Evolutionary conservation across 2,113 vertebrate species (phyloP), one percentile per base, ranked within the genome.

Genomic region (Microcebus jonahi): DNA sequence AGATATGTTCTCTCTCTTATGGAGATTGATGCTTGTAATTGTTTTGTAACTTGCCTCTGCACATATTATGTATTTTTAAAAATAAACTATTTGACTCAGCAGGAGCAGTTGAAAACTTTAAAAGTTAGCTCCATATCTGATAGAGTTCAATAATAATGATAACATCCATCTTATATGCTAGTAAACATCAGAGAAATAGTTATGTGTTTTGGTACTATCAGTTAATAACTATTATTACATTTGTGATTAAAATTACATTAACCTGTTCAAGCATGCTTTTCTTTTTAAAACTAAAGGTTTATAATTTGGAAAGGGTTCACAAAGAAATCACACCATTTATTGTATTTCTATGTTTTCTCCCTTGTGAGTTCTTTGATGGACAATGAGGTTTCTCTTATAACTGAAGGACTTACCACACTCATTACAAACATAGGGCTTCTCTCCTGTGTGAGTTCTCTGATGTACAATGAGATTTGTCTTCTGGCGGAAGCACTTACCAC

Each of bases 381-480:
- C 96, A 73, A 95, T 95, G 59, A 98, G 95, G 34, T 95, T 96
- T 80, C 97, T 97, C 65, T 96, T 98, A 39, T 97, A 97, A 77
- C 96, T 96, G 50, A 98, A 98, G 34, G 96, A 92, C 81, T 96
- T 98, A 59, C 93, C 63, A 92, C 97, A 98, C 15, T 96, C 91
- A 57, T 70, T 94, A 96, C 97, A 98, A 75, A 96, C 63, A 68
- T 97, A 98, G 34, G 95, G 97, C 57, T 97, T 98, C 88, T 97
- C 97, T 8, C 97, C 97, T 36, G 97, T 97, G 75, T 98, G 97
- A 86, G 97, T 97, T 96, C 97, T 97, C 81, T 96, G 97, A 89
- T 98, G 97, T 65, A 97, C 96, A 87, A 96, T 97, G 50, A 98
- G 97, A 95, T 97, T 96, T 87, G 97, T 97, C 50, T 97, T 98